A percentile compares a stretch with the other conserved stretches of the same genome.
phyloP scores from a whole-genome alignment of 2,113 vertebrate genomes.

The Ciconia maguari region DNA sequence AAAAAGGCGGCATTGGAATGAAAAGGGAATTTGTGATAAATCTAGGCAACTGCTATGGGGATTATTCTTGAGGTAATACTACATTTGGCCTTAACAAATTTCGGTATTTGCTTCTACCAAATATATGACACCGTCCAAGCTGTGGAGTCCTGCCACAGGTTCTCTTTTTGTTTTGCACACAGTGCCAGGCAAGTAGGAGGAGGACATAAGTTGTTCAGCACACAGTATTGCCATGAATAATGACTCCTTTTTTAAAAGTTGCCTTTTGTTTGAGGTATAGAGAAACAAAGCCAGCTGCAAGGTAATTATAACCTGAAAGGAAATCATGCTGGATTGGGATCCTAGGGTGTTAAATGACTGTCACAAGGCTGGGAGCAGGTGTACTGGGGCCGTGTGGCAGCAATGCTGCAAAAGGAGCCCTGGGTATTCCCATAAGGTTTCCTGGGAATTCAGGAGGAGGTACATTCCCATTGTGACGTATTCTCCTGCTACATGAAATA shows the following conservation, averaged over 20 bases:
- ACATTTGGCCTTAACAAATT: not conserved
- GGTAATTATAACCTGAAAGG: slow-evolving; percentile 17
- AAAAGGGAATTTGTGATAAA: not conserved
- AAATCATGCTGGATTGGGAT: not conserved
- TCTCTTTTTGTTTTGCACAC: not conserved
- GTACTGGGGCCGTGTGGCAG: not conserved
- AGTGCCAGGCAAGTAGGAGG: not conserved
- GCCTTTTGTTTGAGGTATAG: not conserved
- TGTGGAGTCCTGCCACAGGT: not conserved
- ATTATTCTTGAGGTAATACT: not conserved
- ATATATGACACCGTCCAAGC: not conserved
- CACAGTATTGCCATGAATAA: not conserved
- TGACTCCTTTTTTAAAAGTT: not conserved
- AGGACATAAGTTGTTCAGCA: not conserved
- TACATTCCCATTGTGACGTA: rapidly evolving
- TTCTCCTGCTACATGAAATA: not conserved
- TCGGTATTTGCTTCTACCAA: not conserved
- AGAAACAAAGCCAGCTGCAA: not conserved
- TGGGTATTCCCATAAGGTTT: not conserved
- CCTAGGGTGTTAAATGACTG: not conserved
- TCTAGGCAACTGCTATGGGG: not conserved
- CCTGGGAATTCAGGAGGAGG: not conserved
- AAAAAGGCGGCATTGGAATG: not conserved
- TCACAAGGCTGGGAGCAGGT: not conserved
- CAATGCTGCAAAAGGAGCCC: not conserved